These are phyloP conservation scores for Anabacerthia variegaticeps DNA, from an alignment of 2,797 vertebrate species.

Conservation along the genomic window DNA sequence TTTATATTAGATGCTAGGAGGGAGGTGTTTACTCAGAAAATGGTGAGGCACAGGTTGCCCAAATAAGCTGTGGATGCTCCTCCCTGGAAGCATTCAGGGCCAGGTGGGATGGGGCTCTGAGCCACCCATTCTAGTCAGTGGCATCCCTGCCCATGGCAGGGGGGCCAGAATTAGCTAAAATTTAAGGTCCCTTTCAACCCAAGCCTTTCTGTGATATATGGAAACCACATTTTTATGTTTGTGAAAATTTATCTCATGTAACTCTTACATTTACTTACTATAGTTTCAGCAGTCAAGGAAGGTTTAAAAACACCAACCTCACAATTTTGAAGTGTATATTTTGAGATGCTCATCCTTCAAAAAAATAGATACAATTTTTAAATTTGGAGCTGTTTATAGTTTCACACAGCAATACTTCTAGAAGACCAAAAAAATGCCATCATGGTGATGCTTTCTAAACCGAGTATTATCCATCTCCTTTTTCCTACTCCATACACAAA, in stretches of 20 bases:
- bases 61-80: background rate
- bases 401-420: background rate
- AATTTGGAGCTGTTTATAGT: background rate
- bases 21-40: background rate
- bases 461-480: background rate
- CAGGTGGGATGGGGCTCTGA: background rate
- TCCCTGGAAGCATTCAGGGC: background rate
- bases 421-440: rapidly evolving
- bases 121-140: too few relatives aligned
- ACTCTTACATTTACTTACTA: background rate
- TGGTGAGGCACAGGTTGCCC: background rate
- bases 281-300: background rate
- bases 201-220: rapidly evolving
- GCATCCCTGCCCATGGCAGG: background rate
- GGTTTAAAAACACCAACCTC: background rate
- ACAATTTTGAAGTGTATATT: background rate
- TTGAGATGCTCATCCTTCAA: background rate
- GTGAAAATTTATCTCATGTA: background rate
- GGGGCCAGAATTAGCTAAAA: background rate
- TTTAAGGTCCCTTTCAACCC: background rate
- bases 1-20: background rate
- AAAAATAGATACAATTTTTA: background rate
- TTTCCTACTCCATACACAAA: background rate
- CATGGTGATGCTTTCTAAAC: background rate
- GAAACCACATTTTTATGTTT: background rate